Percentiles rank a stretch among this genome's conserved stretches.
phyloP scores from a whole-genome alignment of 2,113 vertebrate genomes.

The Abramis brama region DNA sequence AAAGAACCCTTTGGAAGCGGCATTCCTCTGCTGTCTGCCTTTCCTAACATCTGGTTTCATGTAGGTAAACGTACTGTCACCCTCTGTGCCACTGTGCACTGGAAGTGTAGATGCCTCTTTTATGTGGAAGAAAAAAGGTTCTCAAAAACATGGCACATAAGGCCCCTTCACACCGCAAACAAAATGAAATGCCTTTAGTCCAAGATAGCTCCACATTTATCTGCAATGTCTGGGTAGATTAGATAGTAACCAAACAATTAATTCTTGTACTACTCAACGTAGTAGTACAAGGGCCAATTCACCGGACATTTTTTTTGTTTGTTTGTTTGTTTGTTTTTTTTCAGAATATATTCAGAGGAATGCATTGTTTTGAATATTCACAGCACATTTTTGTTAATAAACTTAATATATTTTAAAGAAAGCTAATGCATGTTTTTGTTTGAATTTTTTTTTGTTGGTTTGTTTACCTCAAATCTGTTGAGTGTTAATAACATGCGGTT shows the following conservation, averaged over 20 bases:
- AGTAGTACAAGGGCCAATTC: no score
- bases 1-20: background rate
- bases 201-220: no score
- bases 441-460: background rate
- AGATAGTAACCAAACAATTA: no score
- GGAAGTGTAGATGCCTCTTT: background rate
- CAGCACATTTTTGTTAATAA: no score
- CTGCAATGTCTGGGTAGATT: no score
- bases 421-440: background rate
- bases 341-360: background rate
- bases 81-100: slow-evolving; percentile 17
- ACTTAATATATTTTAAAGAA: background rate
- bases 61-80: background rate
- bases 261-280: no score
- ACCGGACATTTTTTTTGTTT: no score
- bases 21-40: slow-evolving; percentile 10
- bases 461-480: background rate
- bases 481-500: background rate
- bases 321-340: no score
- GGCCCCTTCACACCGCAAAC: background rate
- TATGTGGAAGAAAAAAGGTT: background rate
- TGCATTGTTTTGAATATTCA: background rate
- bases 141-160: background rate
- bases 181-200: background rate
- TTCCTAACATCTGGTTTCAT: slow-evolving; percentile 30